Base-by-base conservation (phyloP, 2,797 vertebrate species). In the Eulemur albifrons region DNA sequence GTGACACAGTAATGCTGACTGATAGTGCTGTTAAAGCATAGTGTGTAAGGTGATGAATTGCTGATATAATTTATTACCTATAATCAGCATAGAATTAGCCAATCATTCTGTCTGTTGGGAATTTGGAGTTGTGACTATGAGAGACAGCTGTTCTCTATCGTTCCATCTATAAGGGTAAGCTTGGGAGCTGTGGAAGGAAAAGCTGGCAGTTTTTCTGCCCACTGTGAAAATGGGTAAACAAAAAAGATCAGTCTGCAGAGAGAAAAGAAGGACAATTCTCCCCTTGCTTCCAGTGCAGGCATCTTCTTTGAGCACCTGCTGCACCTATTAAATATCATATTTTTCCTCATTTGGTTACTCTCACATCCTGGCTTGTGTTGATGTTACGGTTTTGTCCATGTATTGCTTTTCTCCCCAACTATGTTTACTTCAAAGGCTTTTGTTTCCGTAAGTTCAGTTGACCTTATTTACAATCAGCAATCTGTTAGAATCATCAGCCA, bases 351-450 rank as follows among this genome's bases (percentile, higher is more conserved):
- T 67, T 59, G 52, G 32, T 38, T 90, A 25, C 45, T 76, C 54
- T 52, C 25, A 59, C 63, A 43, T 30, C 30, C 50, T 73, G 67
- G n/a, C 32, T 88, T 85, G 67, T n/a, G 50, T 8, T 85, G 45
- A 40, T 27, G 63, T 38, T 83, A 69, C 23, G 40, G 23, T 76
- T 93, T 38, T 84, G 30, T 45, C 85, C 14, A 20, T 50, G 18
- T 38, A 52, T 76, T 96, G 30, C 45, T 90, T 96, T 84, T 77
- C 76, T 67, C 82, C 38, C 27, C 15, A 85, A n/a, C 21, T 93
- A 2, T 59, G 50, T 80, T 96, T 80, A 72, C 40, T 67, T 32
- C 7, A 48, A 76, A 77, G 40, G 5, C 25, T 89, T 93, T 90
- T n/a, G 1, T 67, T 77, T 67, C 40, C 11, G 6, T 76, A 43